These are phyloP conservation scores for Eupeodes luniger DNA, from an alignment of 2,888 invertebrate genomes.

Conservation along the genomic window DNA sequence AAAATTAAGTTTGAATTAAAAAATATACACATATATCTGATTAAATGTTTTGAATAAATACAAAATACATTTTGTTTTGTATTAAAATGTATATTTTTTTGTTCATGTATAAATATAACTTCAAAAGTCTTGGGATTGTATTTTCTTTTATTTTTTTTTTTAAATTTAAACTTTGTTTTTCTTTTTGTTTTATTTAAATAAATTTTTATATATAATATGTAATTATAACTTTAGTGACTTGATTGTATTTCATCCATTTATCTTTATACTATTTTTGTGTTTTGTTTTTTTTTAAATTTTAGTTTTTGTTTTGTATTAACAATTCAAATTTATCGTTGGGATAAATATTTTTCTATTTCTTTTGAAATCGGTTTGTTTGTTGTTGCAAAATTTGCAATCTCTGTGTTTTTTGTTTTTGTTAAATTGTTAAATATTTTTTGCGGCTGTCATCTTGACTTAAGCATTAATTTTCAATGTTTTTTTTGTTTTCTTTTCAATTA, in stretches of 20 bases:
- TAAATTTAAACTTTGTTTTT: conserved; percentile 21
- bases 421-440: conserved; percentile 32
- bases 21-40: conserved; percentile 69
- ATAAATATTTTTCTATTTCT: conserved; percentile 80
- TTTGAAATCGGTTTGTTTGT: conserved; percentile 60
- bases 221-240: conserved; percentile 71
- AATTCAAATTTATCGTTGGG: conserved; percentile 82
- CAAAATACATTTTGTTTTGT: conserved; percentile 61
- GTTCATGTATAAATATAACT: conserved; percentile 77
- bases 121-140: conserved; percentile 78
- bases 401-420: conserved; percentile 7
- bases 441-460: conserved; percentile 57
- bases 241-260: conserved; percentile 67
- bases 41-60: conserved; percentile 66
- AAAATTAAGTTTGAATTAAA: conserved; percentile 69
- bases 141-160: conserved; percentile 56
- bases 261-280: conserved; percentile 50
- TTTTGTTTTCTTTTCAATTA: conserved; percentile 25
- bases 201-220: conserved; percentile 41
- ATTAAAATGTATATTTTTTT: conserved; percentile 48
- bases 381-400: conserved; percentile 6
- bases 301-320: conserved; percentile 62
- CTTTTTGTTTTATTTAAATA: conserved; percentile 42
- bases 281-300: conserved; percentile 77
- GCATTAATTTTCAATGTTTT: conserved; percentile 52